Evolutionary conservation across 2,888 invertebrate genomes (phyloP).

Genomic region (Augiades crinisus): DNA sequence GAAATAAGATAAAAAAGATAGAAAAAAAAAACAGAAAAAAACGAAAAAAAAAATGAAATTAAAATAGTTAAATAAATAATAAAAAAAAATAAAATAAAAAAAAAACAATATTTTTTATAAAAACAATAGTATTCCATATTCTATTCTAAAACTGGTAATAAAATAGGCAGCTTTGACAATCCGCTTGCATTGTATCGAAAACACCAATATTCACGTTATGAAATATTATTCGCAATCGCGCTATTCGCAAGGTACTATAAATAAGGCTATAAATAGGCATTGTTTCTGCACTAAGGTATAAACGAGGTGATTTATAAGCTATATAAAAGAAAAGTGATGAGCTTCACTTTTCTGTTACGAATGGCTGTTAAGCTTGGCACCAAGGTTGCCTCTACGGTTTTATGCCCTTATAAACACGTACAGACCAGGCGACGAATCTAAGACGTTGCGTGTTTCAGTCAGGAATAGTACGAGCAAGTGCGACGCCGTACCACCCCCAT

Average conservation of each 20-base stretch:
- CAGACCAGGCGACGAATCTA: constrained; percentile 31
- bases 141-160: not conserved
- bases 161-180: not conserved
- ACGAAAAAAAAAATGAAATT: too few species aligned
- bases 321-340: constrained; percentile 6
- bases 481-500: constrained; percentile 63
- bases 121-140: not conserved
- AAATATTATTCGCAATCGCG: not conserved
- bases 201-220: not conserved
- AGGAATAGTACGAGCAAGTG: constrained; percentile 46
- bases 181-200: not conserved
- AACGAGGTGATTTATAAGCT: not conserved
- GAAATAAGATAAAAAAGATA: too few species aligned
- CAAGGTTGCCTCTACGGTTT: constrained; percentile 15
- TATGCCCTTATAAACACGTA: constrained; percentile 12
- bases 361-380: constrained; percentile 12
- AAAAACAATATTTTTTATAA: too few species aligned
- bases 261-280: not conserved
- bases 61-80: too few species aligned
- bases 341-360: not conserved
- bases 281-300: not conserved
- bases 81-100: too few species aligned
- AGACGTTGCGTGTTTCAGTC: constrained; percentile 54
- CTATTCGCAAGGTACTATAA: not conserved
- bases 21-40: too few species aligned